phyloP scores from a whole-genome alignment of 2,888 invertebrate genomes.

The Itoplectis maculator region DNA sequence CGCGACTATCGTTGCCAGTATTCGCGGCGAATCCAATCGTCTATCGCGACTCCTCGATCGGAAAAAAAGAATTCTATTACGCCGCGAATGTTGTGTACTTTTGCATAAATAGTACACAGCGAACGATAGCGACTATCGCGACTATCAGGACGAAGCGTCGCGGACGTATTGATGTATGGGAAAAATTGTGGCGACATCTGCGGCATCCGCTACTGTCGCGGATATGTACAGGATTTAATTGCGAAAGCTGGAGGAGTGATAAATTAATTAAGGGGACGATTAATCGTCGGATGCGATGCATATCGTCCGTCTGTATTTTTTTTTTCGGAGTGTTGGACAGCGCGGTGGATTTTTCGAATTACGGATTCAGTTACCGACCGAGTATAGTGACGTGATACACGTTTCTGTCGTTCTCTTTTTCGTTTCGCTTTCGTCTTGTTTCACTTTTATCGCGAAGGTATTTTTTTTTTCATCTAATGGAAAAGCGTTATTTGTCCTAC shows the following conservation, averaged over 20 bases:
- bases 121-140: not conserved
- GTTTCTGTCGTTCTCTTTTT: no score
- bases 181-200: constrained; percentile 8
- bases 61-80: constrained; percentile 50
- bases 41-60: constrained; percentile 38
- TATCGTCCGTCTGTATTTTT: no score
- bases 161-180: constrained; percentile 5
- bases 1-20: constrained; percentile 55
- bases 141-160: not conserved
- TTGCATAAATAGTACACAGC: not conserved
- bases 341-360: no score
- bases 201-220: not conserved
- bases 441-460: no score
- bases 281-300: no score
- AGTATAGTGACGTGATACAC: no score
- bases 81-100: constrained; percentile 4
- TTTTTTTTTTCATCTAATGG: not conserved
- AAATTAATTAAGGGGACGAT: no score
- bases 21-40: constrained; percentile 50
- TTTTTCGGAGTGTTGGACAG: no score
- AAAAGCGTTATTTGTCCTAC: not conserved
- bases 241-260: no score
- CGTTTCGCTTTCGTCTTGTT: no score
- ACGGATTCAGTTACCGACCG: no score
- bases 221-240: not conserved